Conservation (phyloP, 2,113 vertebrate species). For the Okapia johnstoni region DNA sequence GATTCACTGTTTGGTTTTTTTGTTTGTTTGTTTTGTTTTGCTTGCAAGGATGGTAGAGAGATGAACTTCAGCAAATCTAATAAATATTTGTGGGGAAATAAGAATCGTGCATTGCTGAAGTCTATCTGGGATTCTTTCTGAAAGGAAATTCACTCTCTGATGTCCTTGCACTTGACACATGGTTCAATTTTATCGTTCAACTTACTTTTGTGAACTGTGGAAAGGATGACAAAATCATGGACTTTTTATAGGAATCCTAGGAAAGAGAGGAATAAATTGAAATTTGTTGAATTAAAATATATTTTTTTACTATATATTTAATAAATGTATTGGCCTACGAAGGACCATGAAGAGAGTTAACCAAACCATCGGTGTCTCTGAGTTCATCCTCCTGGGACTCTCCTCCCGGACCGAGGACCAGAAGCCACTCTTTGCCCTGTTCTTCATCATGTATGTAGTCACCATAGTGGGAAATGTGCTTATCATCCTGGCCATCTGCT, state of each 20-base stretch:
- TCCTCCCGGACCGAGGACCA: neutral
- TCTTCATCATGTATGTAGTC: neutral
- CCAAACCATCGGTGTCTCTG: neutral
- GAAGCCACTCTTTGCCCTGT: neutral
- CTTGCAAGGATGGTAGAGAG: neutral
- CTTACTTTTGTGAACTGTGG: neutral
- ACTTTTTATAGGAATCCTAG: neutral
- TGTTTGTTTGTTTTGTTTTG: neutral
- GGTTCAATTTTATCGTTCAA: neutral
- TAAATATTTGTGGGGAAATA: neutral
- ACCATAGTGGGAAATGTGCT: neutral
- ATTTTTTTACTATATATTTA: neutral
- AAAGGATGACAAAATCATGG: neutral
- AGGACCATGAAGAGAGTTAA: neutral
- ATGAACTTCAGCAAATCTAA: neutral
- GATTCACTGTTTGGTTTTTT: neutral
- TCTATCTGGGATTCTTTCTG: neutral
- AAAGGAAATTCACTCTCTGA: neutral
- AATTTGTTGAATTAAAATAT: neutral
- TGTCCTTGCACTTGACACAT: neutral
- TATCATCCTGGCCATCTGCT: neutral
- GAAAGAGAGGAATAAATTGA: neutral
- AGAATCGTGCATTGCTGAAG: neutral
- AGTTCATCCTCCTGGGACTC: constrained; percentile 41
- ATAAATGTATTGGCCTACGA: neutral